A percentile compares a stretch with the other conserved stretches of the same genome.
phyloP scores from a whole-genome alignment of 2,888 invertebrate genomes.

The Torymus texanus region DNA sequence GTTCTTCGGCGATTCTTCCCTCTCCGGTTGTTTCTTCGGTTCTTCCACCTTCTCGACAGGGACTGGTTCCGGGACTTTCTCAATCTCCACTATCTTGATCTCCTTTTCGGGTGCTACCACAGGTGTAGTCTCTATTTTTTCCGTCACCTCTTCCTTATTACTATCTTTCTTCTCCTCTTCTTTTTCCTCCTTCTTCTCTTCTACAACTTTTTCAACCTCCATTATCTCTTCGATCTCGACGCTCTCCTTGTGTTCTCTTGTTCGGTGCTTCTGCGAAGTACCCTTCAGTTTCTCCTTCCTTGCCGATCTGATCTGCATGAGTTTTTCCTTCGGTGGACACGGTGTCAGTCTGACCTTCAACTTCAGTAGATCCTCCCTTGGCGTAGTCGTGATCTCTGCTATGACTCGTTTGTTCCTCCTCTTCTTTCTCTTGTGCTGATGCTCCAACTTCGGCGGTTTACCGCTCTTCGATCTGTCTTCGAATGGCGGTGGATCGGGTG shows the following conservation, averaged over 20 bases:
- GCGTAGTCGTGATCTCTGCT: slow-evolving; percentile 71
- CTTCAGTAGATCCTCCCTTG: slow-evolving; percentile 69
- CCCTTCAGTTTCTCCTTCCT: slow-evolving; percentile 66
- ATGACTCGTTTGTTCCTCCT: slow-evolving; percentile 70
- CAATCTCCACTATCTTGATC: neutral
- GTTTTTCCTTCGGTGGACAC: slow-evolving; percentile 68
- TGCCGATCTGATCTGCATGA: slow-evolving; percentile 64
- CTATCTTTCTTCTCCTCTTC: no score
- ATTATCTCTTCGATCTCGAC: slow-evolving; percentile 3
- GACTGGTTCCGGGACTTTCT: no score
- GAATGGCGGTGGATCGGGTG: slow-evolving; percentile 61
- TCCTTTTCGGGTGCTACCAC: neutral
- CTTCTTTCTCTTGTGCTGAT: slow-evolving; percentile 66
- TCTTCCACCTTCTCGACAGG: neutral
- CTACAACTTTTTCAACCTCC: no score
- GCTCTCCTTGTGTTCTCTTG: slow-evolving; percentile 32
- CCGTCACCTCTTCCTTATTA: neutral
- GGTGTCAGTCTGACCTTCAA: slow-evolving; percentile 69
- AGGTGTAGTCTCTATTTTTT: neutral
- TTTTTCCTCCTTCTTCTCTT: no score
- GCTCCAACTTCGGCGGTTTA: slow-evolving; percentile 65
- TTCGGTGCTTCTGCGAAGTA: slow-evolving; percentile 34
- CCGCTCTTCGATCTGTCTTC: slow-evolving; percentile 56
- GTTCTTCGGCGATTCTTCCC: slow-evolving; percentile 60
- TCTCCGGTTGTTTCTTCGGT: neutral